Evolutionary conservation across 2,113 vertebrate genomes (phyloP).

Genomic region (Synchiropus splendidus): DNA sequence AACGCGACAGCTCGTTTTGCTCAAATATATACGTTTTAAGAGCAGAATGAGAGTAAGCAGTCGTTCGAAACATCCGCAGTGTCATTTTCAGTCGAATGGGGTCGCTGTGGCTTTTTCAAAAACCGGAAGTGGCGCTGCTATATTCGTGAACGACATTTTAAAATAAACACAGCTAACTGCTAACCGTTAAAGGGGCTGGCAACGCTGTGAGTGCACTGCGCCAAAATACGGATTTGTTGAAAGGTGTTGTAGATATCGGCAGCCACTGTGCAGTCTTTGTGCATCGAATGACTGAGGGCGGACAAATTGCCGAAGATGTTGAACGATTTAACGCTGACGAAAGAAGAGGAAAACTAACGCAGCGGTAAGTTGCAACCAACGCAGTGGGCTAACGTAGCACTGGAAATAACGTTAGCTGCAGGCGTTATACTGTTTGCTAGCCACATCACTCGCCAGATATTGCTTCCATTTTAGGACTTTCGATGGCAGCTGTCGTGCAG

Average conservation of each 20-base stretch:
- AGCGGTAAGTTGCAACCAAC: slow-evolving; percentile 49
- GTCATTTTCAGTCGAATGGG: no score
- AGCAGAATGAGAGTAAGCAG: no score
- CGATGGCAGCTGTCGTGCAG: slow-evolving; percentile 23
- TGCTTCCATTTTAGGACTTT: slow-evolving; percentile 38
- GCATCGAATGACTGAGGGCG: slow-evolving; percentile 1
- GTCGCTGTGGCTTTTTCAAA: no score
- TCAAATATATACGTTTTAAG: no score
- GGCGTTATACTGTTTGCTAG: slow-evolving; percentile 18
- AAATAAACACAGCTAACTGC: slow-evolving; percentile 57
- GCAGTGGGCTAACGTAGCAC: slow-evolving; percentile 32
- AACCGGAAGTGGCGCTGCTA: slow-evolving; percentile 53
- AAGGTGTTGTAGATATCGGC: slow-evolving; percentile 1
- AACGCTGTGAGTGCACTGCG: slow-evolving; percentile 35
- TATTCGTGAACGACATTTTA: slow-evolving; percentile 68
- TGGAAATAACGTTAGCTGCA: slow-evolving; percentile 13
- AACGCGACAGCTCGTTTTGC: no score
- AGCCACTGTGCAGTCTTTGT: background rate
- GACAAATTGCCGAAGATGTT: slow-evolving; percentile 41
- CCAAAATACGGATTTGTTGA: slow-evolving; percentile 18
- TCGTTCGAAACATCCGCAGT: no score
- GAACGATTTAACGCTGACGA: slow-evolving; percentile 31
- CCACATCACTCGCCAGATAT: slow-evolving; percentile 7
- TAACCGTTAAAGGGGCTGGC: slow-evolving; percentile 42
- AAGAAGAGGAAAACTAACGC: slow-evolving; percentile 40